phyloP scores from a whole-genome alignment of 2,797 vertebrate genomes.

The Aselliscus stoliczkanus region DNA sequence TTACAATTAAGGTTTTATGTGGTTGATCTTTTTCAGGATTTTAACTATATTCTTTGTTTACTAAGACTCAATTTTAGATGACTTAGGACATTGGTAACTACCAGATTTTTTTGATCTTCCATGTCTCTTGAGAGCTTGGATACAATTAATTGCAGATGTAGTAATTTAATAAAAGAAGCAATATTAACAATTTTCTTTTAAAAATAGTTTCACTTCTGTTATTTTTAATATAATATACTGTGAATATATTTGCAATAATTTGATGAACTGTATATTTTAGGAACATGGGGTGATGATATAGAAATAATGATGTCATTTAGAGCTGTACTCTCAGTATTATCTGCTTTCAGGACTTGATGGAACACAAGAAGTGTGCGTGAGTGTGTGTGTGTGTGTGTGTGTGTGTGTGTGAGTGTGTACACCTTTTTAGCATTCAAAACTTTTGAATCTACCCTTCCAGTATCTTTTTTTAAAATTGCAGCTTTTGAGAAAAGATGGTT shows the following conservation, averaged over 20 bases:
- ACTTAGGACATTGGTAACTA: not conserved
- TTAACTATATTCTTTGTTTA: not conserved
- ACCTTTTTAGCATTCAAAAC: not conserved
- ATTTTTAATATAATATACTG: not conserved
- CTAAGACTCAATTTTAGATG: not conserved
- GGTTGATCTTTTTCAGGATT: conserved; percentile 5
- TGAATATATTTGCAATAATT: not conserved
- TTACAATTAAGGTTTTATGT: not conserved
- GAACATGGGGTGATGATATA: not conserved
- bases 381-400: not conserved
- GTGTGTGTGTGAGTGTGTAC: no score
- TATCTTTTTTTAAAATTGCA: not conserved
- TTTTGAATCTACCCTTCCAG: not conserved
- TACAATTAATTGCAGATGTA: not conserved
- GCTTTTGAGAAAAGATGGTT: not conserved
- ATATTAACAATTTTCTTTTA: not conserved
- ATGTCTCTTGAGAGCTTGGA: not conserved
- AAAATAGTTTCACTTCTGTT: not conserved
- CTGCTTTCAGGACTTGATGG: not conserved
- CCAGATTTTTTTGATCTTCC: not conserved
- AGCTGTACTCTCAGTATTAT: not conserved
- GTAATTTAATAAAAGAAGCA: not conserved
- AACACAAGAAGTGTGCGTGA: not conserved
- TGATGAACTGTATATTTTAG: not conserved
- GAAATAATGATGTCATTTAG: not conserved